Base-by-base conservation (phyloP, 1,140 invertebrate genomes). In the Trachymyrmex septentrionalis region DNA sequence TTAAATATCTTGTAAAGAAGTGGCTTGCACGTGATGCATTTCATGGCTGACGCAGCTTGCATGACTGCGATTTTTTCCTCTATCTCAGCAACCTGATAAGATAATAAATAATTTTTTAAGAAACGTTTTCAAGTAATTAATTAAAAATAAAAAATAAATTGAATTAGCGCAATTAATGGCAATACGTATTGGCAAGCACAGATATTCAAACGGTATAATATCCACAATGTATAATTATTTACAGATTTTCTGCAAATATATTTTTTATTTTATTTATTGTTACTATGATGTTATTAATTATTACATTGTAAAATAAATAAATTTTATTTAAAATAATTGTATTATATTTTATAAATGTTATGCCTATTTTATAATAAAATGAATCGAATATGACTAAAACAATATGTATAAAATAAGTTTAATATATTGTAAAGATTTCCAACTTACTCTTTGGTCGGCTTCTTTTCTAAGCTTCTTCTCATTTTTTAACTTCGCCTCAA, bases 31-130 rank as follows among this genome's bases (percentile, higher is more conserved):
- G 96, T 96, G 76, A 96, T 96, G 92, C 97, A 97, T 67, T 96
- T 96, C 88, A 97, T 93, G 27, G 96, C 96, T 77, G 96, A 96
- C 16, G 96, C 96, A 86, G 97, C 96, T 92, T 97, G 97, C 38
- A 97, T 95, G 12, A 96, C 97, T 85, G 96, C 95, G 78, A 98
- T 95, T 38, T 96, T 96, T 86, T 97, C 96, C 85, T 97, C 97
- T 93, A 98, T 94, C 93, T 97, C 97, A 16, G 95, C 95, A 90
- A 98, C 96, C 98, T 98, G 90, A 95, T 95, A 88, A 77, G 88
- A 50, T 69, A 87, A 71, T 16, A 34, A 19, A 63, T 30, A 24
- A 30, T 76, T 44, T 75, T 16, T 77, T 64, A 0, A 27, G 1
- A 38, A 10, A 3, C 19, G 7, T 50, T 55, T 34, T 12, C 59